A percentile compares a stretch with the other conserved stretches of the same genome.
phyloP scores from a whole-genome alignment of 2,888 invertebrate species.

The Cephonodes hylas region DNA sequence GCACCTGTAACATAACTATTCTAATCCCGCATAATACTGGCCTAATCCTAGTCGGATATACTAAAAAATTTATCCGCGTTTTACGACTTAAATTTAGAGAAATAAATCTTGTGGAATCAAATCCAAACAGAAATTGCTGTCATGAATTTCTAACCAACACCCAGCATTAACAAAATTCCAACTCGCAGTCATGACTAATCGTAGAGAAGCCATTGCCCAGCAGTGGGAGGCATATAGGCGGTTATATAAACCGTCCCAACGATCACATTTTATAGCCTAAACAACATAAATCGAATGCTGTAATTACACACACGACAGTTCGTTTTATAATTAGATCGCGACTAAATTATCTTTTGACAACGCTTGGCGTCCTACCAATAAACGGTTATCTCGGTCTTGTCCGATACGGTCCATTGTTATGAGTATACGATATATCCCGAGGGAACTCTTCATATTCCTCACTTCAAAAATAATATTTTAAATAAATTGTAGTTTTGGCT shows the following conservation, averaged over 20 bases:
- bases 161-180: too few relatives aligned
- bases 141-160: too few relatives aligned
- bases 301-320: slow-evolving; percentile 28
- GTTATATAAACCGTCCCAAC: neutral
- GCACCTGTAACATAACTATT: too few relatives aligned
- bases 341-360: slow-evolving; percentile 55
- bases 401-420: neutral
- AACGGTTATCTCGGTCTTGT: neutral
- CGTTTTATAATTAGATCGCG: slow-evolving; percentile 48
- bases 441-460: neutral
- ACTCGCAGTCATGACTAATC: too few relatives aligned
- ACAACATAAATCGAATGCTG: slow-evolving; percentile 31
- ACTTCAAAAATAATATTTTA: neutral
- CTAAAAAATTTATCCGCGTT: too few relatives aligned
- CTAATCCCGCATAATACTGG: too few relatives aligned
- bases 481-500: neutral
- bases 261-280: slow-evolving; percentile 20
- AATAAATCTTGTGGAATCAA: too few relatives aligned
- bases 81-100: too few relatives aligned
- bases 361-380: slow-evolving; percentile 56
- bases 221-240: too few relatives aligned
- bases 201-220: too few relatives aligned
- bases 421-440: neutral
- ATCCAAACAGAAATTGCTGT: too few relatives aligned
- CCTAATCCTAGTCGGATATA: too few relatives aligned